These are phyloP conservation scores for Asbolus verrucosus DNA, from an alignment of 1,140 invertebrate genomes.

Conservation along the genomic window DNA sequence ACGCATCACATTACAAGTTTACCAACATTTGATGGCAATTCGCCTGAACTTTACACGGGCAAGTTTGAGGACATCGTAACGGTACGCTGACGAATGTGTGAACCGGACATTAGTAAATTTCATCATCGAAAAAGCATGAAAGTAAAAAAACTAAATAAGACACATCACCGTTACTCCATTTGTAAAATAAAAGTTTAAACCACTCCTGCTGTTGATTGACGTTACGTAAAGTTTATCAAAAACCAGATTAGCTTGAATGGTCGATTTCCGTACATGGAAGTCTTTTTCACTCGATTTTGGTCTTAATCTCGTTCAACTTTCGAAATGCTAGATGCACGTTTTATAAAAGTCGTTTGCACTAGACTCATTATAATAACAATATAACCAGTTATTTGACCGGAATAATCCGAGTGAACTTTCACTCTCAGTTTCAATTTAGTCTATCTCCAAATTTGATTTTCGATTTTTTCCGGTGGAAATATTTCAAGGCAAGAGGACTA, in stretches of 20 bases:
- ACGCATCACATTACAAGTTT: constrained; percentile 15
- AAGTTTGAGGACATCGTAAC: constrained; percentile 29
- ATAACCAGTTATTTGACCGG: constrained; percentile 16
- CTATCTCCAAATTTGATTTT: constrained; percentile 7
- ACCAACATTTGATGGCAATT: constrained; percentile 24
- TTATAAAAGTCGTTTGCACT: constrained; percentile 22
- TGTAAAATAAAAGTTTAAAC: background rate
- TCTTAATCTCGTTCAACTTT: background rate
- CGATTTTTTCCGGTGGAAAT: background rate
- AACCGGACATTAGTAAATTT: constrained; percentile 12
- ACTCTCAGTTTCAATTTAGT: constrained; percentile 21
- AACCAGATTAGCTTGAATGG: background rate
- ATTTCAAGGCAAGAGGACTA: background rate
- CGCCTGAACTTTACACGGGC: constrained; percentile 19
- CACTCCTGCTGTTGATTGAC: constrained; percentile 1
- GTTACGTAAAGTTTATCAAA: constrained; percentile 1
- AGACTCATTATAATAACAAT: constrained; percentile 11
- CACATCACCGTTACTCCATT: background rate
- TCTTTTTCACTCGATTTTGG: constrained; percentile 4
- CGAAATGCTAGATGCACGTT: background rate
- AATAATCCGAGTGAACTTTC: constrained; percentile 26
- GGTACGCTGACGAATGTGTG: constrained; percentile 26
- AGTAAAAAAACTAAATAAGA: constrained; percentile 1
- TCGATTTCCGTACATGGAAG: constrained; percentile 13
- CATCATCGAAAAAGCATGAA: constrained; percentile 11